These are phyloP conservation scores for Aegithalos caudatus DNA, from an alignment of 2,113 vertebrate genomes.

Conservation along the genomic window DNA sequence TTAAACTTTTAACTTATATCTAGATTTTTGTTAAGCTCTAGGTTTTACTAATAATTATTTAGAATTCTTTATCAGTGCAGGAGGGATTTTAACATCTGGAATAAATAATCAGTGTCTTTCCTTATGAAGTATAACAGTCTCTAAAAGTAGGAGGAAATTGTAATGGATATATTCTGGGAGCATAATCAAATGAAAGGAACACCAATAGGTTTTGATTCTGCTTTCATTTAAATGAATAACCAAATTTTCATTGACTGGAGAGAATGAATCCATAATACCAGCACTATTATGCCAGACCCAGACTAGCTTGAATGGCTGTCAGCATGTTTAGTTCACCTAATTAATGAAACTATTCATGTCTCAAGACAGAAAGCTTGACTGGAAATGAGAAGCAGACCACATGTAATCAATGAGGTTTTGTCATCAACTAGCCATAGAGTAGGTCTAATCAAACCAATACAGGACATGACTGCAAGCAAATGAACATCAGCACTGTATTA, in stretches of 20 bases:
- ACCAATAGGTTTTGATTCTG: conserved; percentile 29
- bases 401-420: conserved; percentile 36
- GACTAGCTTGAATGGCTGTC: conserved; percentile 15
- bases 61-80: background rate
- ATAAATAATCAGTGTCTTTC: background rate
- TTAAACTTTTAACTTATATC: background rate
- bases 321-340: background rate
- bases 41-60: background rate
- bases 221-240: conserved; percentile 44
- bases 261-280: background rate
- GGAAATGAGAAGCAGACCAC: conserved; percentile 45
- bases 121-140: background rate
- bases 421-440: conserved; percentile 9
- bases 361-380: conserved; percentile 22
- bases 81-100: background rate
- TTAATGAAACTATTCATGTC: conserved; percentile 47
- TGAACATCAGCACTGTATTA: background rate
- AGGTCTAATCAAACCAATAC: conserved; percentile 18
- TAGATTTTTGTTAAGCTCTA: background rate
- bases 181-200: conserved; percentile 16
- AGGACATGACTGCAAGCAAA: background rate
- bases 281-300: background rate
- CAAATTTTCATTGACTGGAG: conserved; percentile 1
- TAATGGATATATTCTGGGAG: background rate
- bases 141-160: background rate